Evolutionary conservation across 2,797 vertebrate species (phyloP).

Genomic region (Mormyrops attenuatus): DNA sequence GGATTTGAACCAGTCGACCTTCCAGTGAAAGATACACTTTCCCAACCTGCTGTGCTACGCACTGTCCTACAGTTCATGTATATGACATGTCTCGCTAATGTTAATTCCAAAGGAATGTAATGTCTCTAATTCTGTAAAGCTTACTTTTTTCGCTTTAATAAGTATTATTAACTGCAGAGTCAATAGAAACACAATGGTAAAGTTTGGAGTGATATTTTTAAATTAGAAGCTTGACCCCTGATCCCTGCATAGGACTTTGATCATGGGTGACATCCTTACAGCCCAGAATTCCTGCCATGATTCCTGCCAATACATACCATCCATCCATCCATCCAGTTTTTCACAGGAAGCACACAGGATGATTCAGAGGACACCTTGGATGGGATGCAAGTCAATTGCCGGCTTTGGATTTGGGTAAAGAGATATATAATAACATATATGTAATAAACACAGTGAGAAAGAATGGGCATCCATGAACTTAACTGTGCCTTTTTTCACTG

Average conservation of each 20-base stretch:
- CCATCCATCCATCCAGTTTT: neutral
- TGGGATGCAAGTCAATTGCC: slow-evolving; percentile 10
- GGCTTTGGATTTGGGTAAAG: neutral
- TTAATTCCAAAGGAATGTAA: neutral
- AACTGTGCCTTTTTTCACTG: neutral
- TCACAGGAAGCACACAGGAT: neutral
- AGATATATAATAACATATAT: neutral
- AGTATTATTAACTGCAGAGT: neutral
- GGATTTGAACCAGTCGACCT: neutral
- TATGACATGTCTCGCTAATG: neutral
- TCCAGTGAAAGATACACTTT: neutral
- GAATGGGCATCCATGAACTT: neutral
- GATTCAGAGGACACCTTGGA: neutral
- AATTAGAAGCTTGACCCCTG: neutral
- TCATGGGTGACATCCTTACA: neutral
- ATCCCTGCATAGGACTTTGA: neutral
- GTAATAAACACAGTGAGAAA: neutral
- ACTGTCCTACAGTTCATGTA: neutral
- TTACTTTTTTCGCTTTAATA: neutral
- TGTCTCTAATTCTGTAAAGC: neutral
- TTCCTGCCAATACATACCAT: neutral
- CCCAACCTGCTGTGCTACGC: neutral
- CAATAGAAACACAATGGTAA: neutral
- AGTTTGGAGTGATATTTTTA: neutral
- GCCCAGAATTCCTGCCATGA: neutral